Evolutionary conservation across 2,113 vertebrate genomes (phyloP), one percentile per base, ranked within the genome.

Genomic region (Taurulus bubalis): DNA sequence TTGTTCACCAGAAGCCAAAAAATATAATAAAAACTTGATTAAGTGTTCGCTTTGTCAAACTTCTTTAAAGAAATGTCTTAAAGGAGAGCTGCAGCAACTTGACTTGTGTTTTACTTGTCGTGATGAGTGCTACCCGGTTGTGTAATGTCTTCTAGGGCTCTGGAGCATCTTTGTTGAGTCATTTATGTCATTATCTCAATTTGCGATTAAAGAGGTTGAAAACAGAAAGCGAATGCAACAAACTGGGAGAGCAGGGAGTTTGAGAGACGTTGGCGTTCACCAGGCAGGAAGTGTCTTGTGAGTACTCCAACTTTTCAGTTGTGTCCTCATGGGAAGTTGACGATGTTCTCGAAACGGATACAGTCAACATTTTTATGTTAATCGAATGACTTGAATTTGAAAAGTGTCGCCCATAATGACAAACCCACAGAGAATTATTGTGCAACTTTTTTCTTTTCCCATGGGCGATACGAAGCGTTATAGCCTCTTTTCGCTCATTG

Each of bases 1-100:
- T 73, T 72, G 24, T 79, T 16, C 60, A 69, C 26, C 2, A 63
- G 58, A 65, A 77, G 22, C 49, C 30, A 47, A 34, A 76, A 55
- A 82, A 15, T 15, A 36, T 18, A 45, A 65, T 74, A 4, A 60
- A 77, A 40, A 20, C 5, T 24, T 67, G 20, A 34, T 51, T 26
- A 75, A 58, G 2, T 0, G 34, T 47, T 65, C 15, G 6, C 66
- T 58, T 69, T 24, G 56, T 55, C 12, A 45, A 63, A 78, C 12
- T 56, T n/a, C n/a, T 64, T 51, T 62, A 4, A 42, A 24, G 9
- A 36, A 51, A 5, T 12, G n/a, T 45, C 18, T 45, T 55, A 4
- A 36, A 67, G 28, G 45, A 30, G 28, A 69, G 40, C 30, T 11
- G 38, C 58, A 24, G 18, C 65, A 18, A 24, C 22, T 73, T 67